These are phyloP conservation scores for Phoxinus dragarum DNA, from an alignment of 2,797 vertebrate genomes.

Conservation along the genomic window DNA sequence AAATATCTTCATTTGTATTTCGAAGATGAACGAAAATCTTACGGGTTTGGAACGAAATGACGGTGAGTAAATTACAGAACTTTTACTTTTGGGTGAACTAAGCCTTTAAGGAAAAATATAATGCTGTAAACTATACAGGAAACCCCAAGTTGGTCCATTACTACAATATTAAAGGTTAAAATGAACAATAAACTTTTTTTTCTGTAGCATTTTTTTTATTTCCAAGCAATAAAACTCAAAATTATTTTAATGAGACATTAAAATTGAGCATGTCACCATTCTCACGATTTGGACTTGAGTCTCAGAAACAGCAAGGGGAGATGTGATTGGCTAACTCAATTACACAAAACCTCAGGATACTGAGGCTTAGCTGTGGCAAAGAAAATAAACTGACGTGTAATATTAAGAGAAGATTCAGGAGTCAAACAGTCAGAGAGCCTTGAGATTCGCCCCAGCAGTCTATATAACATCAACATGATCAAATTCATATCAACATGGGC, in stretches of 20 bases:
- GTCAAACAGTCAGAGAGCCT: constrained; percentile 11
- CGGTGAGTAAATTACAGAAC: neutral
- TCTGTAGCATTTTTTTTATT: neutral
- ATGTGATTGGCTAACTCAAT: constrained; percentile 41
- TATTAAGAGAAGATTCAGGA: constrained; percentile 13
- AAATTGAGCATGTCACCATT: constrained; percentile 5
- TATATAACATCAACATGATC: constrained; percentile 27
- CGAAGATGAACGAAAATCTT: neutral
- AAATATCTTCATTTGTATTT: neutral
- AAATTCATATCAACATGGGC: constrained; percentile 37
- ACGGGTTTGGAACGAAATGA: neutral
- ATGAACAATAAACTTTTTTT: neutral
- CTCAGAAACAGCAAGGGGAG: neutral
- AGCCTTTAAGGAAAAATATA: neutral
- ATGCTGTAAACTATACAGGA: neutral
- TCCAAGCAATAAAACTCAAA: neutral
- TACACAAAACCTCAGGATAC: constrained; percentile 29
- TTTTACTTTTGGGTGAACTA: neutral
- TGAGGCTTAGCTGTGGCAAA: neutral
- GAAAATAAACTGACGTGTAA: constrained; percentile 40
- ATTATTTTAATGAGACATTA: neutral
- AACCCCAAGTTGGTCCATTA: neutral
- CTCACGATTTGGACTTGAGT: neutral
- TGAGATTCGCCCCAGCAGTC: constrained; percentile 32
- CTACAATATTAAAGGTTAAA: neutral